Conservation (phyloP, 2,113 vertebrate genomes). For the Aspiorhynchus laticeps region DNA sequence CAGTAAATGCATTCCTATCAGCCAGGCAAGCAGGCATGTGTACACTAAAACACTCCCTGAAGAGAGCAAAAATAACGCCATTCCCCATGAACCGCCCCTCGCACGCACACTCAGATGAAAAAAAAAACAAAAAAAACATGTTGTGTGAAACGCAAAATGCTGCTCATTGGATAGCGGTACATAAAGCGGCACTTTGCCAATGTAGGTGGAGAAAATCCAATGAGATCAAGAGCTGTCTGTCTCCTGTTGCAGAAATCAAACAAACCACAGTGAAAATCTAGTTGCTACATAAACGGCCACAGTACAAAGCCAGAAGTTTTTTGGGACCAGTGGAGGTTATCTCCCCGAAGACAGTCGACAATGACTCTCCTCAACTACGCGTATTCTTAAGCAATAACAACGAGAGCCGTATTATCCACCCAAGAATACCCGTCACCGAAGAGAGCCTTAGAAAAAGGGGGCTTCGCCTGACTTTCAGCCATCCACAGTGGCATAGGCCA, state of each 20-base stretch:
- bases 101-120: neutral
- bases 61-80: slow-evolving; percentile 52
- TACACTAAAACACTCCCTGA: slow-evolving; percentile 56
- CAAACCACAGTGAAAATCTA: slow-evolving; percentile 48
- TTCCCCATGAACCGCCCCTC: neutral
- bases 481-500: slow-evolving; percentile 56
- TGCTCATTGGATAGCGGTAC: slow-evolving; percentile 28
- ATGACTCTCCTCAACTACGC: slow-evolving; percentile 75
- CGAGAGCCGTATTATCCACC: slow-evolving; percentile 98
- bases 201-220: slow-evolving; percentile 28
- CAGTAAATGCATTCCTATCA: slow-evolving; percentile 52
- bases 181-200: slow-evolving; percentile 44
- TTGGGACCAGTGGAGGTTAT: slow-evolving; percentile 51
- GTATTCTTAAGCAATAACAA: slow-evolving; percentile 94
- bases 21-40: slow-evolving; percentile 52
- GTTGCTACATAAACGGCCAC: slow-evolving; percentile 51
- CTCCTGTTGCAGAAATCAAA: slow-evolving; percentile 53
- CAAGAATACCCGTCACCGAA: slow-evolving; percentile 98
- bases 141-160: slow-evolving; percentile 47
- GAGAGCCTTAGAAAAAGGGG: slow-evolving; percentile 81
- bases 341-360: slow-evolving; percentile 75
- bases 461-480: slow-evolving; percentile 49
- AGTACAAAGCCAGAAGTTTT: slow-evolving; percentile 37
- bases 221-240: slow-evolving; percentile 39
- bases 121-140: slow-evolving; percentile 34